Base-by-base conservation (phyloP, 2,888 invertebrate species). In the Choreutis nemorana region DNA sequence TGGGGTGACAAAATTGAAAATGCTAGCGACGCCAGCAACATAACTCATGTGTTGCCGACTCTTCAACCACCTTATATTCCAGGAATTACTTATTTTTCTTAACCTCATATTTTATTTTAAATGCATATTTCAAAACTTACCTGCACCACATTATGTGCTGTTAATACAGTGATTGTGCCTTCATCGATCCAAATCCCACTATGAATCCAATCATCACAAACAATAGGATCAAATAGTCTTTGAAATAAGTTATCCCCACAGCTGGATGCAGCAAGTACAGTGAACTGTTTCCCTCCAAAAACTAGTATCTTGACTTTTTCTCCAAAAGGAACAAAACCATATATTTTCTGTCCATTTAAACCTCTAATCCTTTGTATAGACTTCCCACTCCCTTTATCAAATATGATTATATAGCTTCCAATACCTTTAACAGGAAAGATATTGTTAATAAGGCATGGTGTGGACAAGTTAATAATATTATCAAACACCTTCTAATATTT, bases 151-250 rank as follows among this genome's bases (percentile, higher is more conserved):
- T 88, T 88, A 41, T 88, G 87, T 26, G 87, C 84, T 26, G 85
- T 83, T 23, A 89, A 71, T 14, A 87, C 44, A 2, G 81, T 81
- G 31, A 89, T 53, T 31, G 64, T 41, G 12, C 55, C 41, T 16
- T 63, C 41, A 28, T 66, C 48, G 0, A 82, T 37, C 78, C 86
- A 85, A 25, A 67, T 55, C 0, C 78, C 81, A 21, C 81, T 72
- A 48, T 86, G 82, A 14, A 90, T 67, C 90, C 89, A 90, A 49
- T 89, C 89, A 38, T 71, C 60, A 41, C 82, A 70, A 3, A 58
- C 42, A 3, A 65, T 30, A 1, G 64, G 43, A 8, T 53, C 42
- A 27, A 57, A 51, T 2, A 40, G 22, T 29, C 36, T 55, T 18
- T 18, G 18, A 18, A 18, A 6, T 18, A 18, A 5, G 18, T 8